Conservation (phyloP, 2,797 vertebrate genomes). For the Enteromius mattozi region DNA sequence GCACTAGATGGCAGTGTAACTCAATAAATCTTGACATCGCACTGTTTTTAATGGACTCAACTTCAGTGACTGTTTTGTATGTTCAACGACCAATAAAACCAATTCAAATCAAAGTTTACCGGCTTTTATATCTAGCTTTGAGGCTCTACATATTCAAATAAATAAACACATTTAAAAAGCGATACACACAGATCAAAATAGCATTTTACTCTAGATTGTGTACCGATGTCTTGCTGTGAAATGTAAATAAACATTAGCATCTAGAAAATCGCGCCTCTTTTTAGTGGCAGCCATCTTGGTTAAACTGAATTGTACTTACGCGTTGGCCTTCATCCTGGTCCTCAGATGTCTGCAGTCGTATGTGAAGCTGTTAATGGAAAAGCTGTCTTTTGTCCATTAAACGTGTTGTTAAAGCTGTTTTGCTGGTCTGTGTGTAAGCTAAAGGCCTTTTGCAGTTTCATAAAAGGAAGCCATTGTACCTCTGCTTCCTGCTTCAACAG, state of each 20-base stretch:
- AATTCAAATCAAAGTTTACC: neutral
- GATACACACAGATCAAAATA: neutral
- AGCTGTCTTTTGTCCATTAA: neutral
- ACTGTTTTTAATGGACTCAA: neutral
- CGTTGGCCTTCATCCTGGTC: neutral
- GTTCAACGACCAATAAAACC: neutral
- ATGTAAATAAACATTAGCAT: neutral
- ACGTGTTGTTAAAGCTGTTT: neutral
- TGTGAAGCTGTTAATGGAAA: neutral
- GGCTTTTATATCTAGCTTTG: neutral
- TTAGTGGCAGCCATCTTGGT: neutral
- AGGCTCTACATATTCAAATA: neutral
- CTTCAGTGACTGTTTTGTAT: neutral
- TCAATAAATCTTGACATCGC: neutral
- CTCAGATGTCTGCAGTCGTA: neutral
- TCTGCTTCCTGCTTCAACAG: neutral
- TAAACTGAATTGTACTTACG: neutral
- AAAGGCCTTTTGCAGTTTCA: neutral
- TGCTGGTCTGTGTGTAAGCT: neutral
- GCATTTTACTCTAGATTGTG: too few species aligned
- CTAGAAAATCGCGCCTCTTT: neutral
- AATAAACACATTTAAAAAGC: neutral
- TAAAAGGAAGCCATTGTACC: neutral
- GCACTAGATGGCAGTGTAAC: conserved; percentile 16
- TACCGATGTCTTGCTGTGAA: neutral